Base-by-base conservation (phyloP, 2,797 vertebrate species). In the Semotilus atromaculatus region DNA sequence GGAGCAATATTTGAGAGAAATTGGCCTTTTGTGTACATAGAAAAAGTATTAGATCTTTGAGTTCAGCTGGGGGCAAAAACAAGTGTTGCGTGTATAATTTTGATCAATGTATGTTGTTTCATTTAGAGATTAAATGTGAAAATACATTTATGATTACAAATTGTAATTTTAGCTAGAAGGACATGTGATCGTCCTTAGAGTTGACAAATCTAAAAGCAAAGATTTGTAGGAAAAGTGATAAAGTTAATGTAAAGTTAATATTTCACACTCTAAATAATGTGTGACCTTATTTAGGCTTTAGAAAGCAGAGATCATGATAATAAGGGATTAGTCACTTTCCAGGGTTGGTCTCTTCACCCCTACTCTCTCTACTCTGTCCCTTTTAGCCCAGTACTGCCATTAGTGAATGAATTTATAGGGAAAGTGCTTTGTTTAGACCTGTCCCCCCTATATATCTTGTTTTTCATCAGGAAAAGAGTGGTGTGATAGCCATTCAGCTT, bases 391-490 rank as follows among this genome's bases (percentile, higher is more conserved):
- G 19, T 31, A 48, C 64, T 31, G 45, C 48, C 75, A 85, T 83
- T 83, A 73, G 26, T 72, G 18, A 26, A 66, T 40, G 8, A 71
- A 71, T 79, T 71, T 62, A 53, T 73, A 16, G 11, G 10, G 43
- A 64, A 73, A 81, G 58, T n/a, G 48, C 48, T 70, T 85, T 76
- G 36, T 71, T 31, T 72, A 34, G 23, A 40, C 45, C 29, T 60
- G 67, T 38, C 1, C 14, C 31, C 48, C 51, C n/a, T 43, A n/a
- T 7, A n/a, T 58, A 71, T 71, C 38, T 84, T 78, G 31, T 68
- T 84, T 85, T 66, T 77, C 66, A 85, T 66, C 72, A 43, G 62
- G 16, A 58, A 64, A 71, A 64, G 68, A 86, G 74, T 53, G 48
- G 64, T 62, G 74, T 74, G 86, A 74, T 81, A 26, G 66, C 34